phyloP scores from a whole-genome alignment of 2,888 invertebrate genomes.

The Cenopis cana region DNA sequence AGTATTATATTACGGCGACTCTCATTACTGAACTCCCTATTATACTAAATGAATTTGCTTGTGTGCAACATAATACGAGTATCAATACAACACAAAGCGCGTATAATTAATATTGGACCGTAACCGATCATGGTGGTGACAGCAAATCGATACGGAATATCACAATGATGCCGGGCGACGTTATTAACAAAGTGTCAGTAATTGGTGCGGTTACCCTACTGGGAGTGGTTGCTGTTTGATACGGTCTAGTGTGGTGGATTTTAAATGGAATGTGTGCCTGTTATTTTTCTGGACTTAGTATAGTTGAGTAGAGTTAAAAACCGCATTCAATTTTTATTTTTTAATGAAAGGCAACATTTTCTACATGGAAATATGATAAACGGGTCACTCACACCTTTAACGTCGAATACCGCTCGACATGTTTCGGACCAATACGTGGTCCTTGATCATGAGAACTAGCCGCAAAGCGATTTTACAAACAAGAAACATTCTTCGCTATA shows the following conservation, averaged over 20 bases:
- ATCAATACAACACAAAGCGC: slow-evolving; percentile 42
- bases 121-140: slow-evolving; percentile 41
- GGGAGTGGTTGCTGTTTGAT: slow-evolving; percentile 13
- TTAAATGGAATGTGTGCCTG: neutral
- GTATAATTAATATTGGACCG: slow-evolving; percentile 42
- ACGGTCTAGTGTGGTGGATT: slow-evolving; percentile 1
- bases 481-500: too few relatives aligned
- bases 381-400: too few relatives aligned
- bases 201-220: slow-evolving; percentile 34
- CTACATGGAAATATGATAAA: too few relatives aligned
- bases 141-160: slow-evolving; percentile 39
- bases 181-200: slow-evolving; percentile 41
- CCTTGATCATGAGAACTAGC: too few relatives aligned
- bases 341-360: too few relatives aligned
- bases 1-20: slow-evolving; percentile 36
- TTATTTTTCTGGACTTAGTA: neutral
- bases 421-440: too few relatives aligned
- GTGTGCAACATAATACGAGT: slow-evolving; percentile 41
- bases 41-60: slow-evolving; percentile 39
- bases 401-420: too few relatives aligned
- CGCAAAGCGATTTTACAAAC: too few relatives aligned
- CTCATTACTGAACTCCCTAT: slow-evolving; percentile 35
- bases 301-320: too few relatives aligned
- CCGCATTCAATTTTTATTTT: too few relatives aligned
- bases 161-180: slow-evolving; percentile 34